Percentiles rank a stretch among this genome's conserved stretches.
Conservation (phyloP, 92 coral and sea anemone genomes). For the Pocillopora grandis region DNA sequence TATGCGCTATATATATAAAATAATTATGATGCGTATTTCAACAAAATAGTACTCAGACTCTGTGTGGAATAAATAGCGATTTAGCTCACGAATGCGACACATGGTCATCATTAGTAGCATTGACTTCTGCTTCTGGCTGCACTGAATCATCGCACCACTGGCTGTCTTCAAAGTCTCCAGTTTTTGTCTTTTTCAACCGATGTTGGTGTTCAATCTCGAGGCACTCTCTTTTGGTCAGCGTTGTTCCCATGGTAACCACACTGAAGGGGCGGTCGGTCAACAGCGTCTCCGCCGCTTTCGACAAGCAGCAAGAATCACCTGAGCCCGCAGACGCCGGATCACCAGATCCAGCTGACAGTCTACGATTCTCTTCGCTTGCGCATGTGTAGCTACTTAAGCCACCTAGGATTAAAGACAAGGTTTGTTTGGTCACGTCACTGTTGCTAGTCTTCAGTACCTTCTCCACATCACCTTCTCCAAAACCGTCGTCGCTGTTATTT, state of each 20-base stretch:
- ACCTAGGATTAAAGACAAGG: slow-evolving; percentile 69
- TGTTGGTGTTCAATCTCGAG: not conserved
- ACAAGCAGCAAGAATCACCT: slow-evolving; percentile 1
- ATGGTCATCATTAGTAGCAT: not conserved
- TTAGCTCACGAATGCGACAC: not conserved
- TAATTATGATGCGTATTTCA: not conserved
- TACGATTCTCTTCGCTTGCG: slow-evolving; percentile 78
- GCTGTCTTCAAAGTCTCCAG: not conserved
- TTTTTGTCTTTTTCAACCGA: not conserved
- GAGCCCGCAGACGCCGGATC: slow-evolving; percentile 19
- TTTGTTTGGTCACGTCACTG: slow-evolving; percentile 24
- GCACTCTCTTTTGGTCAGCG: not conserved
- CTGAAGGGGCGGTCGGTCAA: slow-evolving; percentile 34
- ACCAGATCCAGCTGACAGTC: slow-evolving; percentile 32
- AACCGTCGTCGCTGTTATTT: slow-evolving; percentile 53
- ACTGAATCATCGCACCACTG: not conserved
- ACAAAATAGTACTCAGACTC: not conserved
- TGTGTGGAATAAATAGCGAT: not conserved
- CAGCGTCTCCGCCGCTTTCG: slow-evolving; percentile 11
- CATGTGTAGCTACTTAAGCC: slow-evolving; percentile 72
- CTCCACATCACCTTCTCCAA: slow-evolving; percentile 43
- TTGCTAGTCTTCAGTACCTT: slow-evolving; percentile 6
- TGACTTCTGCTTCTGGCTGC: not conserved
- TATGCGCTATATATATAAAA: not conserved
- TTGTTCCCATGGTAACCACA: slow-evolving; percentile 29